phyloP scores from a whole-genome alignment of 2,113 vertebrate genomes.

The Ornithorhynchus anatinus region DNA sequence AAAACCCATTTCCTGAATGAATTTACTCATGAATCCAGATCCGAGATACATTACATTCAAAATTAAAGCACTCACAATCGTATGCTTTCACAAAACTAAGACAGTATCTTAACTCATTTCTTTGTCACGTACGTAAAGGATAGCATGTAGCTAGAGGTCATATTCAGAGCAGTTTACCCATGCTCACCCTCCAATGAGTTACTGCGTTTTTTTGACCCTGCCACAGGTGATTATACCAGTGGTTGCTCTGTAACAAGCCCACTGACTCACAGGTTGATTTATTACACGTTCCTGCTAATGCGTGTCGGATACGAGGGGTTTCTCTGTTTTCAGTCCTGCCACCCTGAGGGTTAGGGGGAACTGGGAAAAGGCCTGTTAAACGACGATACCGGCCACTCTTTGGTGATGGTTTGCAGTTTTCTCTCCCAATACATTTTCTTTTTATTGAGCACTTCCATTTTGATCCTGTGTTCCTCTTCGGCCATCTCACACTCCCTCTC shows the following conservation, averaged over 20 bases:
- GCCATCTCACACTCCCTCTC: slow-evolving; percentile 83
- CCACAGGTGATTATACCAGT: slow-evolving; percentile 29
- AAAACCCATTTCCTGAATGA: too few relatives aligned
- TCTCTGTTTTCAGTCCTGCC: slow-evolving; percentile 8
- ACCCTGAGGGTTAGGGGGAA: slow-evolving; percentile 64
- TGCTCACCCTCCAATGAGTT: slow-evolving; percentile 49
- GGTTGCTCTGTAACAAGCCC: slow-evolving; percentile 24
- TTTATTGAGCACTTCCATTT: slow-evolving; percentile 85
- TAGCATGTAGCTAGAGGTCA: slow-evolving; percentile 5
- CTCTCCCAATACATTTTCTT: slow-evolving; percentile 87
- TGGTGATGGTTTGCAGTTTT: slow-evolving; percentile 81
- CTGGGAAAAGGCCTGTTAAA: slow-evolving; percentile 83
- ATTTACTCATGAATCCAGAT: slow-evolving; percentile 57
- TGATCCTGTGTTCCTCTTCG: slow-evolving; percentile 82
- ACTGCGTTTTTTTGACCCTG: slow-evolving; percentile 19
- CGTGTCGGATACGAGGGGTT: slow-evolving; percentile 21
- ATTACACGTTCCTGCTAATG: slow-evolving; percentile 42
- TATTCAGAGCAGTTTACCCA: slow-evolving; percentile 41
- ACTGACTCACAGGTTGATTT: slow-evolving; percentile 9
- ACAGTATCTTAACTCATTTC: slow-evolving; percentile 21
- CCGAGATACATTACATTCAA: slow-evolving; percentile 50
- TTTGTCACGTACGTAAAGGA: not conserved
- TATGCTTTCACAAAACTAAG: slow-evolving; percentile 31
- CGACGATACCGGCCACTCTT: slow-evolving; percentile 82
- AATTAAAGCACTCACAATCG: slow-evolving; percentile 42